Conservation (phyloP, 2,113 vertebrate genomes). For the Pandion haliaetus region DNA sequence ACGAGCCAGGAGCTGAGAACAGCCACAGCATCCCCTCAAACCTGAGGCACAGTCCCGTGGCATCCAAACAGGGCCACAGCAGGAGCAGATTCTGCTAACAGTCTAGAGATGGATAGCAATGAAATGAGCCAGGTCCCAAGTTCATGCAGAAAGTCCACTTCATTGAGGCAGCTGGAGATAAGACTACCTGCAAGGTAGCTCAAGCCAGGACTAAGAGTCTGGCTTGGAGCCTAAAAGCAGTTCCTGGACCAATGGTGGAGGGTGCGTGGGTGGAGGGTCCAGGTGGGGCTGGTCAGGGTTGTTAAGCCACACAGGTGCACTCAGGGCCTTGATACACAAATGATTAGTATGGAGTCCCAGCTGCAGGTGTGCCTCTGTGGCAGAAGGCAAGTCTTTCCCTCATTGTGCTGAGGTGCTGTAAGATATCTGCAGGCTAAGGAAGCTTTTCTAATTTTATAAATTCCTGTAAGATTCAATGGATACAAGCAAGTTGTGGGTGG, state of each 20-base stretch:
- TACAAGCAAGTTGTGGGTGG: background rate
- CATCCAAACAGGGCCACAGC: background rate
- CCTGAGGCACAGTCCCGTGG: background rate
- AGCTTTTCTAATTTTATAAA: background rate
- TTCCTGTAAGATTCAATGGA: background rate
- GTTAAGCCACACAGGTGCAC: background rate
- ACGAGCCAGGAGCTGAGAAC: background rate
- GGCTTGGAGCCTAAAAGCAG: background rate
- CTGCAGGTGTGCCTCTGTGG: background rate
- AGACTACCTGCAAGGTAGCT: background rate
- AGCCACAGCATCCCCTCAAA: background rate
- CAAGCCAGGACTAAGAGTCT: accelerated
- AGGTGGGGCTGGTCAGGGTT: background rate
- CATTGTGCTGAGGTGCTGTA: background rate
- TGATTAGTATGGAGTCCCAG: background rate
- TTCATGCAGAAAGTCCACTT: background rate
- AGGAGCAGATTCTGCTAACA: background rate
- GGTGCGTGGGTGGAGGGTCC: background rate
- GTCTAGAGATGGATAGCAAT: background rate
- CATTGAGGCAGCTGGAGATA: background rate
- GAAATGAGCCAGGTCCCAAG: background rate
- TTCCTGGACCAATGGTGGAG: background rate
- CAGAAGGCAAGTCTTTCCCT: background rate
- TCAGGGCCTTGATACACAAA: background rate
- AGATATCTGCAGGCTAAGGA: background rate